These are phyloP conservation scores for Hippolais icterina DNA, from an alignment of 2,113 vertebrate genomes.

Conservation along the genomic window DNA sequence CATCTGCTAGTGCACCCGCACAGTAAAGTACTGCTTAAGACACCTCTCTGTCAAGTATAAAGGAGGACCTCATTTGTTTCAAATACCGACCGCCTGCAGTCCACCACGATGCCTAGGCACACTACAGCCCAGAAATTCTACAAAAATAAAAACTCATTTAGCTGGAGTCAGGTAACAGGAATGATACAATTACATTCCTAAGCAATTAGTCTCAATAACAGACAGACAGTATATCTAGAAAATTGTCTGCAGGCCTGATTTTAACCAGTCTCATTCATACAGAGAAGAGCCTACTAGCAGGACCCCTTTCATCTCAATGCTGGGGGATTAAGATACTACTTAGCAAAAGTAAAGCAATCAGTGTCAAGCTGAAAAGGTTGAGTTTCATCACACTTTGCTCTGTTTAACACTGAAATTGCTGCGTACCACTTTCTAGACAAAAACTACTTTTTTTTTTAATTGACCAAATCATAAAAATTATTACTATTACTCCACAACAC, in stretches of 20 bases:
- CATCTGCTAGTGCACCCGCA: not conserved
- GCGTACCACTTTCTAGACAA: not conserved
- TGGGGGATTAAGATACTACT: not conserved
- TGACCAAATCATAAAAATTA: not conserved
- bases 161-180: not conserved
- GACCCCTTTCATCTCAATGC: not conserved
- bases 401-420: not conserved
- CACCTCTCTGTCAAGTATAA: not conserved
- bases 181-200: not conserved
- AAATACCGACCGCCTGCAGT: not conserved
- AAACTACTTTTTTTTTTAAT: not conserved
- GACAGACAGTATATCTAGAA: not conserved
- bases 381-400: not conserved
- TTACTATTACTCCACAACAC: not conserved
- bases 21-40: not conserved
- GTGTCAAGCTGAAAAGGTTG: not conserved
- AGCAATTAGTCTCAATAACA: not conserved
- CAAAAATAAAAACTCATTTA: slow-evolving; percentile 17
- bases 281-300: rapidly evolving
- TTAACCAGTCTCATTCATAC: not conserved
- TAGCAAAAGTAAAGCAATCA: not conserved
- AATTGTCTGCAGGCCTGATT: not conserved
- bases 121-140: not conserved
- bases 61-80: slow-evolving; percentile 4
- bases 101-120: not conserved